A percentile compares a stretch with the other conserved stretches of the same genome.
Evolutionary conservation across 2,888 invertebrate genomes (phyloP).

Genomic region (Chloroclystis v-ata): DNA sequence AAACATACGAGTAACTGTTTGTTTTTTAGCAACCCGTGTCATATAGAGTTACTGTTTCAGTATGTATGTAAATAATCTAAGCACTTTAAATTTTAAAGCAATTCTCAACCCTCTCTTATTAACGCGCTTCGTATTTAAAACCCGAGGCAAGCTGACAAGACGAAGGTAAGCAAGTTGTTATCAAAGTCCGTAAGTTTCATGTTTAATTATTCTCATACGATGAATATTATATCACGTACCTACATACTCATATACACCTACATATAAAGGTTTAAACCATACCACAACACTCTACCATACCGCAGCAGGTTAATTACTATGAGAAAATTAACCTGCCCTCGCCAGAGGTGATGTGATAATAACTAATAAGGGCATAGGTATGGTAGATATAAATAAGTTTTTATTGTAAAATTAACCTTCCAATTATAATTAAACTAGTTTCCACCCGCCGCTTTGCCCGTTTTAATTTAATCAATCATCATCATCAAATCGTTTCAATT

Average conservation of each 20-base stretch:
- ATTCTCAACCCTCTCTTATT: neutral
- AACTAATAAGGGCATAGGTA: too few relatives aligned
- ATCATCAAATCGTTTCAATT: too few relatives aligned
- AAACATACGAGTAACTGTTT: too few relatives aligned
- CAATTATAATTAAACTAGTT: too few relatives aligned
- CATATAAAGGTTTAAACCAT: too few relatives aligned
- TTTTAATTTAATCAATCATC: too few relatives aligned
- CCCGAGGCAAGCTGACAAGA: constrained; percentile 22
- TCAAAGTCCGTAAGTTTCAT: constrained; percentile 50
- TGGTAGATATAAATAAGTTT: too few relatives aligned
- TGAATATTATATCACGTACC: constrained; percentile 50
- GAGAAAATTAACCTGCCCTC: constrained; percentile 46
- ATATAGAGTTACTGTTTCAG: too few relatives aligned
- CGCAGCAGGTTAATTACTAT: constrained; percentile 51
- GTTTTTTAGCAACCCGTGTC: too few relatives aligned
- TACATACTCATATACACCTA: neutral
- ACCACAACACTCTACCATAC: constrained; percentile 25
- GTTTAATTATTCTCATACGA: constrained; percentile 55
- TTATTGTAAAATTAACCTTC: too few relatives aligned
- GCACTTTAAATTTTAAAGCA: constrained; percentile 1
- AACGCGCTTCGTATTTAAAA: constrained; percentile 4
- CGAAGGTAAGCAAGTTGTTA: constrained; percentile 40
- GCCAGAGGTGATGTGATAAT: constrained; percentile 13
- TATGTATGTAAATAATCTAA: neutral
- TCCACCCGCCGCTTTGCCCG: too few relatives aligned